phyloP scores from a whole-genome alignment of 2,888 invertebrate genomes.

The Hipparchia sbordonii region DNA sequence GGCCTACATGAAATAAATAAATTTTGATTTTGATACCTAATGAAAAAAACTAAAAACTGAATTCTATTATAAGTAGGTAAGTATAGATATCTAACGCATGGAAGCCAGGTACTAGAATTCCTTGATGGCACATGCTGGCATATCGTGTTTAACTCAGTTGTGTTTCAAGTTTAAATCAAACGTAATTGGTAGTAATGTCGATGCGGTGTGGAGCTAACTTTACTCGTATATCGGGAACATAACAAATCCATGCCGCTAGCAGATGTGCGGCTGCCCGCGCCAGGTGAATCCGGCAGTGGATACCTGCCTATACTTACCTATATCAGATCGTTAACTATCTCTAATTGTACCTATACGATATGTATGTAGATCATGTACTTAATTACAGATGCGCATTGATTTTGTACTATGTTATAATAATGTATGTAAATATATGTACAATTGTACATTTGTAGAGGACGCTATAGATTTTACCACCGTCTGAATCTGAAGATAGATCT shows the following conservation, averaged over 20 bases:
- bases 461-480: too few species aligned
- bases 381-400: conserved; percentile 6
- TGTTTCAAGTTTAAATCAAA: too few species aligned
- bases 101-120: too few species aligned
- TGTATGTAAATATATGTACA: background rate
- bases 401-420: background rate
- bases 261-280: conserved; percentile 18
- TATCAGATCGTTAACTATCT: conserved; percentile 24
- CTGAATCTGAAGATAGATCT: too few species aligned
- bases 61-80: too few species aligned
- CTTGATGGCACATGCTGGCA: too few species aligned
- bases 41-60: too few species aligned
- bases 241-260: conserved; percentile 26
- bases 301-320: background rate
- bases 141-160: too few species aligned
- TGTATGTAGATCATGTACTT: background rate
- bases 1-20: too few species aligned
- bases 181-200: background rate
- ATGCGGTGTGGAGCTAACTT: background rate
- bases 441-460: too few species aligned
- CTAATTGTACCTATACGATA: conserved; percentile 4
- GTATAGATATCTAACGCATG: too few species aligned
- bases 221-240: background rate
- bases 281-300: conserved; percentile 21
- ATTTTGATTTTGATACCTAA: too few species aligned